Evolutionary conservation across 2,797 vertebrate genomes (phyloP).

Genomic region (Enteromius treurensis): DNA sequence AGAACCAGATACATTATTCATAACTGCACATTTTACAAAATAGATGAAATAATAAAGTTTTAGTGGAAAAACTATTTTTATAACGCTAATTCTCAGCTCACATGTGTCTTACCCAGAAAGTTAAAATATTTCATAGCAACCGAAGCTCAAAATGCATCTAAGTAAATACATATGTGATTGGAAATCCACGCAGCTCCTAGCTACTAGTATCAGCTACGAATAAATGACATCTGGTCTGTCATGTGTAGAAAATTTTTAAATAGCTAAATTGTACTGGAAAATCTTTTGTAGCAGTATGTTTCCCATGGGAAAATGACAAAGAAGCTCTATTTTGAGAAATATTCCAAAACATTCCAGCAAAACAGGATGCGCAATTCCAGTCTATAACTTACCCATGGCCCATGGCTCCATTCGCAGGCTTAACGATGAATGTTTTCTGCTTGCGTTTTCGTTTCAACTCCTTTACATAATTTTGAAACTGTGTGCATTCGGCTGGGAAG

Average conservation of each 20-base stretch:
- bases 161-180: background rate
- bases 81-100: background rate
- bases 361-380: background rate
- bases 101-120: background rate
- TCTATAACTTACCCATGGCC: slow-evolving; percentile 92
- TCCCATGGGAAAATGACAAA: background rate
- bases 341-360: background rate
- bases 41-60: background rate
- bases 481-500: slow-evolving; percentile 95
- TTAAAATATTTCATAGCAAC: background rate
- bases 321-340: background rate
- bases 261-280: background rate
- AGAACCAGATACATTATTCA: background rate
- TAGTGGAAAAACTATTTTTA: background rate
- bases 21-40: background rate
- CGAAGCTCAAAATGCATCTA: background rate
- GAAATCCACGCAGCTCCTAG: background rate
- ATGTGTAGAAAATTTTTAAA: background rate
- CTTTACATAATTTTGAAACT: slow-evolving; percentile 97
- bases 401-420: slow-evolving; percentile 98
- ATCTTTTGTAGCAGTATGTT: background rate
- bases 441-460: slow-evolving; percentile 94
- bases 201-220: no score
- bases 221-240: background rate
- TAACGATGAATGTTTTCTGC: slow-evolving; percentile 98